Percentiles rank a stretch among this genome's conserved stretches.
Evolutionary conservation across 2,888 invertebrate species (phyloP).

Genomic region (Exocentrus adspersus): DNA sequence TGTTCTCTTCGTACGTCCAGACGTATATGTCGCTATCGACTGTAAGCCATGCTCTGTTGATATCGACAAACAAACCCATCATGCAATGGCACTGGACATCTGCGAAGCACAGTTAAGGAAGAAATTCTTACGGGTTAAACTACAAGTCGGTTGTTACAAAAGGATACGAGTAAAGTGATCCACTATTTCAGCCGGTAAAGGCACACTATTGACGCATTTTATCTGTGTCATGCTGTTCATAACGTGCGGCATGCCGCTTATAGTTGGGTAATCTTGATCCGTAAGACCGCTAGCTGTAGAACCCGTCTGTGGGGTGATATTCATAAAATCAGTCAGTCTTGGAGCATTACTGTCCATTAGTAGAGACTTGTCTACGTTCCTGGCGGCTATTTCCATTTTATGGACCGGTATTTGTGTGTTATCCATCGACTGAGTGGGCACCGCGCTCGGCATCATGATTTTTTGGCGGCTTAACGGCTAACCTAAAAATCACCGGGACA

Average conservation of each 20-base stretch:
- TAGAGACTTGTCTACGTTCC: conserved; percentile 81
- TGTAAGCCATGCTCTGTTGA: conserved; percentile 95
- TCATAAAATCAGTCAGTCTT: conserved; percentile 75
- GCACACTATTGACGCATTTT: conserved; percentile 83
- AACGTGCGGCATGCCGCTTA: conserved; percentile 76
- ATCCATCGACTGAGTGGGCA: conserved; percentile 54
- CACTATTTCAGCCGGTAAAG: conserved; percentile 91
- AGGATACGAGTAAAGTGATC: conserved; percentile 96
- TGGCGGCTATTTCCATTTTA: conserved; percentile 80
- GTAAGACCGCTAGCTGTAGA: conserved; percentile 90
- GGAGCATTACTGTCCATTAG: conserved; percentile 76
- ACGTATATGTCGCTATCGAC: conserved; percentile 98
- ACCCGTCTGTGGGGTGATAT: conserved; percentile 73
- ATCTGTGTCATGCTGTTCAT: conserved; percentile 78
- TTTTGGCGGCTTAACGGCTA: conserved; percentile 25
- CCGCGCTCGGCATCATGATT: not conserved
- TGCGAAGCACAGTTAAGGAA: conserved; percentile 59
- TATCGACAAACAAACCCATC: conserved; percentile 98
- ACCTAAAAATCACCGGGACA: conserved; percentile 13
- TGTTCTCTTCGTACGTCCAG: conserved; percentile 96
- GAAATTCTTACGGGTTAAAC: conserved; percentile 15
- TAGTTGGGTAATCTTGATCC: conserved; percentile 90
- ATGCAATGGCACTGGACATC: conserved; percentile 96
- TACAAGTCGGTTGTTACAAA: conserved; percentile 51
- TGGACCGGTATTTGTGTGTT: conserved; percentile 66